Evolutionary conservation across 1,140 invertebrate species (phyloP).

Genomic region (Formica selysi): DNA sequence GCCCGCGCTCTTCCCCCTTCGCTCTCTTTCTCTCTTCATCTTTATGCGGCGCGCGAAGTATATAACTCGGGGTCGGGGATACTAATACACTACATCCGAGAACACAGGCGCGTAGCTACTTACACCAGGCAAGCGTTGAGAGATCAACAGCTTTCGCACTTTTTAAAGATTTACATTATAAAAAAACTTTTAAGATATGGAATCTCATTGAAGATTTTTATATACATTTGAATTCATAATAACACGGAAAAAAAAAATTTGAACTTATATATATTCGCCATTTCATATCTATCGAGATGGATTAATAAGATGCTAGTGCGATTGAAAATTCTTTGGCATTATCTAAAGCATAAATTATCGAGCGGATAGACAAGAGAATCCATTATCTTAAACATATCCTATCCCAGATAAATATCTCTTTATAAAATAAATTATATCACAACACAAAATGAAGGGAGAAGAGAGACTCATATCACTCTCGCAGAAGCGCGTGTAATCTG

Average conservation of each 20-base stretch:
- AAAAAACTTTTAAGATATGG: not conserved
- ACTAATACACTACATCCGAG: slow-evolving; percentile 42
- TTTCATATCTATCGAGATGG: not conserved
- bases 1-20: not conserved
- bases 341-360: not conserved
- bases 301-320: not conserved
- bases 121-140: not conserved
- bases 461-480: not conserved
- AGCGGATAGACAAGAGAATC: too few species aligned
- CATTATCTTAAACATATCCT: not conserved
- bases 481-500: not conserved
- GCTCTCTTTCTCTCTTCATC: not conserved
- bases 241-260: not conserved
- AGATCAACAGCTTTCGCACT: not conserved
- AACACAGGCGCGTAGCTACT: slow-evolving; percentile 48
- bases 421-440: not conserved
- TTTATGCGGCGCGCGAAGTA: slow-evolving; percentile 31
- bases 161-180: not conserved
- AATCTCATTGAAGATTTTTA: not conserved
- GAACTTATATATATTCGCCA: not conserved
- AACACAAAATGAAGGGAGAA: too few species aligned
- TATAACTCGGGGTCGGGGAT: slow-evolving; percentile 37
- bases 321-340: not conserved
- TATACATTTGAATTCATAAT: not conserved
- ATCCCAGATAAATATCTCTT: not conserved